phyloP scores from a whole-genome alignment of 2,888 invertebrate genomes.

The Pristionchus arcanus region DNA sequence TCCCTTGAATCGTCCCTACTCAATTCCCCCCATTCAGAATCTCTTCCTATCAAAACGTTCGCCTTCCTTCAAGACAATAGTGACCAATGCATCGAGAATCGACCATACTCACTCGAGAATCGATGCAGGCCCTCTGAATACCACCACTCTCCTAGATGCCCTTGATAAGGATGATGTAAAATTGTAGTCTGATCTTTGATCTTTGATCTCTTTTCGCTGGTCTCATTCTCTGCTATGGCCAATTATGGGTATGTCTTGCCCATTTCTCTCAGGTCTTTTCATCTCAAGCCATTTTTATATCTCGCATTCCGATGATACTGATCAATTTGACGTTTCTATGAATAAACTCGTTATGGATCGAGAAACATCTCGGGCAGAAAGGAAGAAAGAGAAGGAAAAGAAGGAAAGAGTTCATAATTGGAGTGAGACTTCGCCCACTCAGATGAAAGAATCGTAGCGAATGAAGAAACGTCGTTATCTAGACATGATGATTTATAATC shows the following conservation, averaged over 20 bases:
- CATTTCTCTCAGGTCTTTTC: background rate
- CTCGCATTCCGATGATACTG: background rate
- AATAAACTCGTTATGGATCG: conserved; percentile 41
- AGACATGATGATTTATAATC: background rate
- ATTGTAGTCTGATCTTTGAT: conserved; percentile 51
- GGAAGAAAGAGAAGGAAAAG: background rate
- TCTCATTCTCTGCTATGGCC: background rate
- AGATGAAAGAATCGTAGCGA: background rate
- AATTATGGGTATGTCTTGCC: conserved; percentile 32
- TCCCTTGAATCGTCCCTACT: background rate
- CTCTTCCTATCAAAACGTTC: conserved; percentile 24
- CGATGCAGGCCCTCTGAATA: background rate
- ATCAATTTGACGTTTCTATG: conserved; percentile 16
- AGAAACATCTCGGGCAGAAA: background rate
- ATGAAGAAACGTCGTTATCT: conserved; percentile 46
- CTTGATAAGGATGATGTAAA: conserved; percentile 50
- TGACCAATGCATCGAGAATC: background rate
- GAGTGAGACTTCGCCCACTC: conserved; percentile 32
- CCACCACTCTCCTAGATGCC: conserved; percentile 35
- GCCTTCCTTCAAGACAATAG: conserved; percentile 41
- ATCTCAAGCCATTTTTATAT: conserved; percentile 37
- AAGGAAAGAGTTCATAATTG: conserved; percentile 23
- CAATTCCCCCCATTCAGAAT: conserved; percentile 13
- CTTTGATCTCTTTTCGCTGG: background rate
- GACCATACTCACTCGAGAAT: background rate